Conservation (phyloP, 2,888 invertebrate species). For the Dicyrtoma fusca region DNA sequence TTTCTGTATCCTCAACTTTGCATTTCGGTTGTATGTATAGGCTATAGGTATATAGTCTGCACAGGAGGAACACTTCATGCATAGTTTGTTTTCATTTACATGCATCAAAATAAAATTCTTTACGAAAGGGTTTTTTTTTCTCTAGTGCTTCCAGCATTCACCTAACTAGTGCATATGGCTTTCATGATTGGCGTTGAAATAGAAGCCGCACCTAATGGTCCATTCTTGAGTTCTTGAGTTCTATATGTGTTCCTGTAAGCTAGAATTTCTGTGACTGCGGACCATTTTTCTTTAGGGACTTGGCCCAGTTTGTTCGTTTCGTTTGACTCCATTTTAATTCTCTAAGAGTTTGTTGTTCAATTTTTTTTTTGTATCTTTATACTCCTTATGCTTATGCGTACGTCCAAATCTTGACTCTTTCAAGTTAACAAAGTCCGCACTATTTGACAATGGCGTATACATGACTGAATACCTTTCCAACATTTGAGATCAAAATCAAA, state of each 20-base stretch:
- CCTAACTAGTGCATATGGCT: neutral
- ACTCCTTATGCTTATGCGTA: neutral
- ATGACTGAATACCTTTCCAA: neutral
- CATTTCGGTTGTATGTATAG: too few species aligned
- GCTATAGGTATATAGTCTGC: too few species aligned
- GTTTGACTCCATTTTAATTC: too few species aligned
- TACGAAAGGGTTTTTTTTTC: too few species aligned
- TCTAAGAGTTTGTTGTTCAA: slow-evolving; percentile 4
- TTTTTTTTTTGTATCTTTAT: neutral
- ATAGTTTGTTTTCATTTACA: too few species aligned
- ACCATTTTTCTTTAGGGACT: neutral
- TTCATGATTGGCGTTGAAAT: neutral
- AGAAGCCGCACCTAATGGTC: slow-evolving; percentile 22
- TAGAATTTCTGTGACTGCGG: neutral
- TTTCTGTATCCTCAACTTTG: too few species aligned
- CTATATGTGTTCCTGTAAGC: neutral
- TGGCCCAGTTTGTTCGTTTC: slow-evolving; percentile 7
- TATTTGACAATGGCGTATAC: neutral
- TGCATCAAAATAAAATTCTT: too few species aligned
- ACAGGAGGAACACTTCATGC: too few species aligned
- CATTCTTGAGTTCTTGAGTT: slow-evolving; percentile 1
- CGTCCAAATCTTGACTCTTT: neutral
- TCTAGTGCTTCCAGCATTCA: too few species aligned
- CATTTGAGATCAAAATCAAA: too few species aligned
- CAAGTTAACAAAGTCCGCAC: neutral